Conservation (phyloP, 2,888 invertebrate genomes). For the Zootermopsis nevadensis region DNA sequence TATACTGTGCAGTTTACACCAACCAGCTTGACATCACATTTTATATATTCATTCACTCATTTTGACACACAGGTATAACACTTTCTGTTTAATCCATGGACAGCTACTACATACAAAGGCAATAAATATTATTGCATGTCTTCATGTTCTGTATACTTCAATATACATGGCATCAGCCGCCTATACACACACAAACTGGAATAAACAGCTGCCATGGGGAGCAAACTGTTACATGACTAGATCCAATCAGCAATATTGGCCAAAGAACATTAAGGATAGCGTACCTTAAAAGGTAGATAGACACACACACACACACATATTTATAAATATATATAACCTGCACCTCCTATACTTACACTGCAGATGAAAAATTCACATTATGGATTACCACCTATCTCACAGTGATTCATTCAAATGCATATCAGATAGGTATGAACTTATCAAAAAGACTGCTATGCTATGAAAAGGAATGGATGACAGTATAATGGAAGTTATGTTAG, state of each 20-base stretch:
- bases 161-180: conserved; percentile 20
- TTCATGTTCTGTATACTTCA: background rate
- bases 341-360: conserved; percentile 29
- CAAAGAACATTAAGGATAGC: conserved; percentile 29
- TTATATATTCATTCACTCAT: background rate
- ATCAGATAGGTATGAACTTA: background rate
- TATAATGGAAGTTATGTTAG: conserved; percentile 3
- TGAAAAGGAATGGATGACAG: background rate
- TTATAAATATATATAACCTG: conserved; percentile 35
- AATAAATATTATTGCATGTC: conserved; percentile 36
- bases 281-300: conserved; percentile 35
- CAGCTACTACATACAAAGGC: conserved; percentile 21
- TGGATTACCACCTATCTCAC: background rate
- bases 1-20: background rate
- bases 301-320: conserved; percentile 20
- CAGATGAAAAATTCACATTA: conserved; percentile 18
- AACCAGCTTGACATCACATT: background rate
- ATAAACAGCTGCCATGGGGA: conserved; percentile 30
- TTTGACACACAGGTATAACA: background rate
- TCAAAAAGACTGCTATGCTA: background rate
- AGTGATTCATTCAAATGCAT: background rate
- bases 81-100: conserved; percentile 6
- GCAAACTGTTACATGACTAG: conserved; percentile 32
- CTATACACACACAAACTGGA: conserved; percentile 20
- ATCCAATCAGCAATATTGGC: conserved; percentile 20